Conservation (phyloP, 2,888 invertebrate genomes). For the Hirtodrosophila alboralis region DNA sequence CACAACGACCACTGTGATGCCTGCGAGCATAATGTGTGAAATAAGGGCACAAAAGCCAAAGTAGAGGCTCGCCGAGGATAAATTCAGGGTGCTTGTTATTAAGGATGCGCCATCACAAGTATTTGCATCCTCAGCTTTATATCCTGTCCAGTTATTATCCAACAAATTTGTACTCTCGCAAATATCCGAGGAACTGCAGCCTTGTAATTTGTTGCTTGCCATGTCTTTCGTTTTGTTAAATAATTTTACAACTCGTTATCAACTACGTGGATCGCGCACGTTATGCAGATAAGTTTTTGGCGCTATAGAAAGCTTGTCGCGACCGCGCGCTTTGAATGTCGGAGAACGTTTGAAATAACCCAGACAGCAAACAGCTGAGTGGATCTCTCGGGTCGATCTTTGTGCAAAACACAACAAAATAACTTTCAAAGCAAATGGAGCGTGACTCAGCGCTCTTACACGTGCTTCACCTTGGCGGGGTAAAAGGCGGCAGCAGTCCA, state of each 20-base stretch:
- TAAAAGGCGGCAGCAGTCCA: slow-evolving; percentile 67
- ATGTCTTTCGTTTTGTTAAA: slow-evolving; percentile 22
- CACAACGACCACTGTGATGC: slow-evolving; percentile 57
- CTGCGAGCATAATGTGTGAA: slow-evolving; percentile 56
- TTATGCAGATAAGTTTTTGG: slow-evolving; percentile 47
- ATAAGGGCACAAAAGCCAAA: slow-evolving; percentile 61
- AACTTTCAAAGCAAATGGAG: slow-evolving; percentile 65
- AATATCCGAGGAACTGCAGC: slow-evolving; percentile 47
- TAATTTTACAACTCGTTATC: slow-evolving; percentile 43
- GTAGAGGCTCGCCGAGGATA: slow-evolving; percentile 47
- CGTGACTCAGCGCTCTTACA: slow-evolving; percentile 71
- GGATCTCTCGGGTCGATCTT: slow-evolving; percentile 41
- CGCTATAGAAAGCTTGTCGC: slow-evolving; percentile 7
- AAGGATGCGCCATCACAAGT: neutral
- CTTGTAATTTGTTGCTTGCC: slow-evolving; percentile 33
- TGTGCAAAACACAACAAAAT: slow-evolving; percentile 29
- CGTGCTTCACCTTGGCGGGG: slow-evolving; percentile 69
- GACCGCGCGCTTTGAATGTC: slow-evolving; percentile 50
- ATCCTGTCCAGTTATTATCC: slow-evolving; percentile 7
- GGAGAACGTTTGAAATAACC: slow-evolving; percentile 50
- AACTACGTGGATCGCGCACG: slow-evolving; percentile 54
- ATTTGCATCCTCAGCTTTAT: too few relatives aligned
- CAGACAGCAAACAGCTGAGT: slow-evolving; percentile 48
- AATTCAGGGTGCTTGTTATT: neutral
- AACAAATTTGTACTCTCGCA: slow-evolving; percentile 35